A percentile compares a stretch with the other conserved stretches of the same genome.
Conservation (phyloP, 2,113 vertebrate genomes). For the Cyprinus carpio region DNA sequence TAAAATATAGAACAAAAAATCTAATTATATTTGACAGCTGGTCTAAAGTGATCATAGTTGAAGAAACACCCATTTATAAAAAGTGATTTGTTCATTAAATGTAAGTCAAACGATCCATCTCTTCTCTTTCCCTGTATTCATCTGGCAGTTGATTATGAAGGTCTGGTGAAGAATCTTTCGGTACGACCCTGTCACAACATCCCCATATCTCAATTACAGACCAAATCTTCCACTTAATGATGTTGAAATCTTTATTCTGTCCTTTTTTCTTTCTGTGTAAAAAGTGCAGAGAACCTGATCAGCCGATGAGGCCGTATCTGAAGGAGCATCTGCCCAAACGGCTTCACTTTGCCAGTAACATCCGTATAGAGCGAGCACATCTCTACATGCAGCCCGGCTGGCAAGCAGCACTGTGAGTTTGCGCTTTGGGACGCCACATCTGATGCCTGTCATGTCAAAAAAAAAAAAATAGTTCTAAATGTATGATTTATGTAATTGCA, state of each 20-base stretch:
- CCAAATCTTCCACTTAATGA: not conserved
- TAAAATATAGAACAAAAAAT: not conserved
- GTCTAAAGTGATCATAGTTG: not conserved
- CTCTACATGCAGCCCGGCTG: slow-evolving; percentile 87
- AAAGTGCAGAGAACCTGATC: slow-evolving; percentile 83
- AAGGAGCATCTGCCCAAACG: slow-evolving; percentile 89
- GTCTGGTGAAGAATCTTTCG: slow-evolving; percentile 88
- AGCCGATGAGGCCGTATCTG: slow-evolving; percentile 90
- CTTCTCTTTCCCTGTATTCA: slow-evolving; percentile 53
- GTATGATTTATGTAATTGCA: not conserved
- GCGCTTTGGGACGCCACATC: not conserved
- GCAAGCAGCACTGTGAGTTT: slow-evolving; percentile 86
- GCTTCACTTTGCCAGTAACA: slow-evolving; percentile 88
- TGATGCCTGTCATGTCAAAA: not conserved
- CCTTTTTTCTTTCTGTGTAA: slow-evolving; percentile 44
- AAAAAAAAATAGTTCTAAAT: not conserved
- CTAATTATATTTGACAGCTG: not conserved
- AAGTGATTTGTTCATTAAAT: not conserved
- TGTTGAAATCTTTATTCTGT: slow-evolving; percentile 5
- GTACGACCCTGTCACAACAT: slow-evolving; percentile 78
- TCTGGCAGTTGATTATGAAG: slow-evolving; percentile 88
- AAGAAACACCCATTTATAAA: not conserved
- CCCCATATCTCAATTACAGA: slow-evolving; percentile 34
- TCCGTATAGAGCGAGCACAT: slow-evolving; percentile 88
- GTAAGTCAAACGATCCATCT: not conserved